Conservation (phyloP, 1,140 invertebrate genomes). For the Mya arenaria region DNA sequence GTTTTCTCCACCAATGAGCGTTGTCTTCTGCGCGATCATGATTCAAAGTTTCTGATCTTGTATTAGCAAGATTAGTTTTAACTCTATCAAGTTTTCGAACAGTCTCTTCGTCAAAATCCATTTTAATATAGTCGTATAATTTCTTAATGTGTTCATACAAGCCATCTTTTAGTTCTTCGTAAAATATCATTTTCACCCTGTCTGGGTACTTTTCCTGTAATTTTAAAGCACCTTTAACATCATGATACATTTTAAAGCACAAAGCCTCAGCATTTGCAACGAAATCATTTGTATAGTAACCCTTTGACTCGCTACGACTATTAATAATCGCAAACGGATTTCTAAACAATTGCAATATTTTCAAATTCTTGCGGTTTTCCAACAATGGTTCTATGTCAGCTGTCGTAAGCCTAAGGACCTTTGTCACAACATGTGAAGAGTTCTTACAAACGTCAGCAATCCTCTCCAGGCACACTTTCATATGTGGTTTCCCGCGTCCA, state of each 20-base stretch:
- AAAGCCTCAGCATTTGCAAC: background rate
- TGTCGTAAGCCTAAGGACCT: constrained; percentile 40
- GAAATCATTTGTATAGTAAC: constrained; percentile 10
- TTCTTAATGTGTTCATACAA: background rate
- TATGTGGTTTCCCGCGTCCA: too few species aligned
- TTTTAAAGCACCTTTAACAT: background rate
- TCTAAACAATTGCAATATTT: constrained; percentile 35
- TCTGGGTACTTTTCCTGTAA: background rate
- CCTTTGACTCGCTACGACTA: constrained; percentile 17
- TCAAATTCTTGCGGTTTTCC: constrained; percentile 15
- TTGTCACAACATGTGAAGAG: constrained; percentile 7
- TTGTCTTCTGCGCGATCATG: background rate
- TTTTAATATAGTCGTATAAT: constrained; percentile 36
- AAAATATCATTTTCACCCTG: constrained; percentile 19
- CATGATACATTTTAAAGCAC: constrained; percentile 27
- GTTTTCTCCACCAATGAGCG: constrained; percentile 28
- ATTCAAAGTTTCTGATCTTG: background rate
- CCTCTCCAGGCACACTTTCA: too few species aligned
- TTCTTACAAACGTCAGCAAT: too few species aligned
- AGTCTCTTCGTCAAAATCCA: background rate
- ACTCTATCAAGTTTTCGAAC: background rate
- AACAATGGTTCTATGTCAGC: background rate
- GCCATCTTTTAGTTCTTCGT: constrained; percentile 29
- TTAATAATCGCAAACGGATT: constrained; percentile 43
- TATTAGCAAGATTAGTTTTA: constrained; percentile 4